phyloP scores from a whole-genome alignment of 2,113 vertebrate species.

The Rana temporaria region DNA sequence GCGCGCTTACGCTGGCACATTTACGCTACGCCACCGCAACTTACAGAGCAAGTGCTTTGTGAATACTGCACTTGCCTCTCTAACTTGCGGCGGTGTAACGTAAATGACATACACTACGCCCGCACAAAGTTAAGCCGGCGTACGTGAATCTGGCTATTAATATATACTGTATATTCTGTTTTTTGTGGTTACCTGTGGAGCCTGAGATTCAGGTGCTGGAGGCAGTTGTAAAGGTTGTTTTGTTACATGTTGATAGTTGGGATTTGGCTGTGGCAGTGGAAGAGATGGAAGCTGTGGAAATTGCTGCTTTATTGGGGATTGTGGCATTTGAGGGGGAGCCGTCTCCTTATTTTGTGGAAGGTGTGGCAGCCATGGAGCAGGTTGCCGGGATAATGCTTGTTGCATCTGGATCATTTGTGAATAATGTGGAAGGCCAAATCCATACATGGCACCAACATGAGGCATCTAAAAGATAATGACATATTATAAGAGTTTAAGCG shows the following conservation, averaged over 20 bases:
- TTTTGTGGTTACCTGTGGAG: not conserved
- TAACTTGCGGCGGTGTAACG: too few species aligned
- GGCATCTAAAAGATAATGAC: slow-evolving; percentile 21
- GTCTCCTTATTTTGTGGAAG: not conserved
- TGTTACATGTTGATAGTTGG: slow-evolving; percentile 24
- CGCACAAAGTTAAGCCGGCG: too few species aligned
- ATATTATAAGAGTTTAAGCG: not conserved
- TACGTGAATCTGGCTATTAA: too few species aligned
- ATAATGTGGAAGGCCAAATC: slow-evolving; percentile 39
- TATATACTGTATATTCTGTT: too few species aligned
- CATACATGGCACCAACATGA: slow-evolving; percentile 18
- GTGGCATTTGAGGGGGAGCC: not conserved
- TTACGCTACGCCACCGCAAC: too few species aligned
- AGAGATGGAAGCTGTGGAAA: not conserved
- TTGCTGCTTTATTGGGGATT: not conserved
- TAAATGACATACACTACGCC: too few species aligned
- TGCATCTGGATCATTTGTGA: slow-evolving; percentile 41
- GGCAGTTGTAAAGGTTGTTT: slow-evolving; percentile 39
- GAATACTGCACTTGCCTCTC: too few species aligned
- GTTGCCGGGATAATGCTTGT: slow-evolving; percentile 20
- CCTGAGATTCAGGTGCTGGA: slow-evolving; percentile 6
- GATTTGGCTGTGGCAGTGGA: not conserved
- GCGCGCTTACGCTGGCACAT: too few species aligned
- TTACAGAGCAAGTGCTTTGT: too few species aligned
- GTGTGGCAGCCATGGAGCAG: slow-evolving; percentile 31